Percentiles rank a stretch among this genome's conserved stretches.
Conservation (phyloP, 2,797 vertebrate species). For the Spinibarbus caldwelli region DNA sequence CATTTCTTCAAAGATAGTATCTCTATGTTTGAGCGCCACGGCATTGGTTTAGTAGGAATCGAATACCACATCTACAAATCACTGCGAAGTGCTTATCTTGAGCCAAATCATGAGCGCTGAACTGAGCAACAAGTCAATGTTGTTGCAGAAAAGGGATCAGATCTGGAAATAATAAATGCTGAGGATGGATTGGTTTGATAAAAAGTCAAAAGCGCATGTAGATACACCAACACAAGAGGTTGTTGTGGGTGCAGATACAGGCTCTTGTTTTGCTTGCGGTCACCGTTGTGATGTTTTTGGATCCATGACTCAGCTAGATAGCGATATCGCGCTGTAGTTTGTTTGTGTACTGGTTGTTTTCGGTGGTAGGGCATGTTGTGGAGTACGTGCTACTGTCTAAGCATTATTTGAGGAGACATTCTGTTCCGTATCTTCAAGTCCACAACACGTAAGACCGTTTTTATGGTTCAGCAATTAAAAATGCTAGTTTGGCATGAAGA, state of each 20-base stretch:
- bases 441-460: constrained; percentile 53
- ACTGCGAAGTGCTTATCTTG: constrained; percentile 67
- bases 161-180: constrained; percentile 67
- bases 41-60: constrained; percentile 72
- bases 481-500: constrained; percentile 65
- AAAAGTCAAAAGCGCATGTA: constrained; percentile 55
- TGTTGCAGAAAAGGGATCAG: constrained; percentile 60
- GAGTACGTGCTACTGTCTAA: constrained; percentile 39
- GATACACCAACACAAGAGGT: constrained; percentile 50
- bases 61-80: constrained; percentile 76
- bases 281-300: constrained; percentile 23
- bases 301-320: constrained; percentile 36
- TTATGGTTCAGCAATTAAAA: constrained; percentile 61
- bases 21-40: constrained; percentile 69
- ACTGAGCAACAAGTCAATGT: constrained; percentile 61
- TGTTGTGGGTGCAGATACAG: constrained; percentile 35
- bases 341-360: constrained; percentile 61
- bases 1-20: constrained; percentile 80
- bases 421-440: constrained; percentile 48
- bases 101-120: constrained; percentile 66
- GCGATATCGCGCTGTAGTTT: constrained; percentile 44
- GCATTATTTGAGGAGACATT: constrained; percentile 51
- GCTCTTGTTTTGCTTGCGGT: constrained; percentile 19
- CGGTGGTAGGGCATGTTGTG: constrained; percentile 64
- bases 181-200: constrained; percentile 57